Conservation (phyloP, 1,140 invertebrate genomes). For the Lepidurus apus region DNA sequence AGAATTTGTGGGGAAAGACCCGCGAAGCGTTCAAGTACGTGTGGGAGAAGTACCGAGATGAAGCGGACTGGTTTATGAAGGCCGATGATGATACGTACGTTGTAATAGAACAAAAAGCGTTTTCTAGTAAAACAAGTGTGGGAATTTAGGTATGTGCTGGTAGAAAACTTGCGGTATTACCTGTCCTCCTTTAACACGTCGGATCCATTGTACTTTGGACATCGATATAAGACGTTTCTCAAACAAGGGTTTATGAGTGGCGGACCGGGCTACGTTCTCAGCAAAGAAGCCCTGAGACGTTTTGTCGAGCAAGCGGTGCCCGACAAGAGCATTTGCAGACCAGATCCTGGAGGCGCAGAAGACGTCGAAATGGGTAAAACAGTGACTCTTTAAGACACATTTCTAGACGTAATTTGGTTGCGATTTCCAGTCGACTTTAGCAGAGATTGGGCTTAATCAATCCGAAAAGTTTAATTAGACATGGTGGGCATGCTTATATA, state of each 20-base stretch:
- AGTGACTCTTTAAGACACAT: too few species aligned
- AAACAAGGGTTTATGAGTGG: slow-evolving; percentile 92
- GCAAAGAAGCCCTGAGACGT: slow-evolving; percentile 34
- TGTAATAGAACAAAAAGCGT: background rate
- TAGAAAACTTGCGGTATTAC: slow-evolving; percentile 88
- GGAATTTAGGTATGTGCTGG: slow-evolving; percentile 66
- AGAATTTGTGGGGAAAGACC: slow-evolving; percentile 93
- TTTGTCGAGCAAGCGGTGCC: slow-evolving; percentile 29
- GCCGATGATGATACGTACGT: slow-evolving; percentile 86
- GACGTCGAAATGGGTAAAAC: slow-evolving; percentile 34
- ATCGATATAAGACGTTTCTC: slow-evolving; percentile 79
- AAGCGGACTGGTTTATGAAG: slow-evolving; percentile 90
- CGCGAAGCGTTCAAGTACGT: slow-evolving; percentile 87
- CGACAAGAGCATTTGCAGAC: slow-evolving; percentile 23
- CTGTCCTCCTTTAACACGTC: slow-evolving; percentile 62
- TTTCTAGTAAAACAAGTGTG: background rate
- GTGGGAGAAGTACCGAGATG: slow-evolving; percentile 70
- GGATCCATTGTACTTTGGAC: slow-evolving; percentile 80
- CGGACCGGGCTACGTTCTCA: slow-evolving; percentile 47
- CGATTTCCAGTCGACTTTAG: too few species aligned
- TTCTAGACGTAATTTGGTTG: too few species aligned
- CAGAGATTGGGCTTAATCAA: too few species aligned
- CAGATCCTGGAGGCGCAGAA: slow-evolving; percentile 25
- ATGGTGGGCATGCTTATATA: slow-evolving; percentile 37
- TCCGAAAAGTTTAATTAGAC: too few species aligned